Base-by-base conservation (phyloP, 2,797 vertebrate species). In the Lacerta bilineata region DNA sequence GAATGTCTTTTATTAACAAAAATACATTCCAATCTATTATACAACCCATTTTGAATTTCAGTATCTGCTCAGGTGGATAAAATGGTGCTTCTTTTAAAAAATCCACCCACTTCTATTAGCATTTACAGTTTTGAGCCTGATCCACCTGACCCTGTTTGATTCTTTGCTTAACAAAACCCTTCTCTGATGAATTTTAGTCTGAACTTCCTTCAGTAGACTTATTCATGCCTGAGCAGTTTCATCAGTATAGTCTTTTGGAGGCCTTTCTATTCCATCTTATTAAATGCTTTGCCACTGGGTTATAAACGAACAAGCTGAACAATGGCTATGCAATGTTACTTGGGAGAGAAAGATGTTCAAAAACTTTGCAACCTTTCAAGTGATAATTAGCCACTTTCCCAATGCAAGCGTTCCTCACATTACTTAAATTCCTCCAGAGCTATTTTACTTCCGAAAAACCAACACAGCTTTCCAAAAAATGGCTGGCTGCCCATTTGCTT, bases 331-430 rank as follows among this genome's bases (percentile, higher is more conserved):
- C 80, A 88, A 66, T 2, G 59, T 59, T 33, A 76, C 87, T 83
- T 78, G 61, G 74, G 39, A 83, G 59, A 77, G 43, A n/a, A 55
- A 83, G 80, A 69, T 66, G 59, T 55, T 83, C 33, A 55, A 87
- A 80, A 83, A 83, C 75, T 23, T 68, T 39, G 17, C 81, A 77
- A 83, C 72, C 72, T 77, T 88, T 88, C 80, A 83, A 69, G 74
- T 55, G 74, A 69, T 83, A 88, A 88, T 88, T 88, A 88, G 87
- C 72, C 79, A 69, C 75, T 83, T 82, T 78, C 61, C 74, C 76
- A 83, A 69, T 39, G 64, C 76, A 72, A 78, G 33, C 71, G 83
- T 88, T 83, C 87, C 74, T 88, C 41, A 69, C 43, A 25, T 83
- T 83, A 82, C 86, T 87, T 76, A 50, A 80, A 88, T 88, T 88